phyloP scores from a whole-genome alignment of 1,140 invertebrate species.

The Tetramorium simillimum region DNA sequence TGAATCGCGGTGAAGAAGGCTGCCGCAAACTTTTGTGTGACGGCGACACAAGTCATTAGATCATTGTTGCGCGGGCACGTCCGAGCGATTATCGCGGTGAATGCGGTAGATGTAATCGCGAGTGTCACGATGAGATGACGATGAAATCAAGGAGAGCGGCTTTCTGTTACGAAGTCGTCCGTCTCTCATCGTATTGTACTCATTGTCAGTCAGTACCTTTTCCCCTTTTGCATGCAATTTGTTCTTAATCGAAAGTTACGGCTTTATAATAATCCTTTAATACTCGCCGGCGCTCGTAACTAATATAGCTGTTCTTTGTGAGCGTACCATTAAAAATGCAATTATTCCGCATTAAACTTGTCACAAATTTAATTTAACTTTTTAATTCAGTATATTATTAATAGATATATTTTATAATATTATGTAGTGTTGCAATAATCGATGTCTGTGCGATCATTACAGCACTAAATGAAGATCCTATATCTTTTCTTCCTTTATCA shows the following conservation, averaged over 20 bases:
- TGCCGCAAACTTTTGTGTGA: conserved; percentile 42
- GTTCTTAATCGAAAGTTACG: background rate
- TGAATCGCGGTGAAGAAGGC: conserved; percentile 51
- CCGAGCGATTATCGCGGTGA: conserved; percentile 49
- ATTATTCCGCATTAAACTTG: background rate
- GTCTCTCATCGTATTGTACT: background rate
- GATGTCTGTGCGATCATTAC: background rate
- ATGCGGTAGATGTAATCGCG: conserved; percentile 45
- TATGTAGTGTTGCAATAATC: background rate
- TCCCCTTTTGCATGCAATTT: background rate
- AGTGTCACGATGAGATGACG: conserved; percentile 68
- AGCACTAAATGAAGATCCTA: background rate
- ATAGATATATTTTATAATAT: background rate
- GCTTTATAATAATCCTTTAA: background rate
- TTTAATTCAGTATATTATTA: background rate
- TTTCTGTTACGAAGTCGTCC: conserved; percentile 60
- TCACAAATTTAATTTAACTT: background rate
- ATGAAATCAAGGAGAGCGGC: conserved; percentile 83
- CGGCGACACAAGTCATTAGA: conserved; percentile 61
- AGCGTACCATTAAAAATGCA: background rate
- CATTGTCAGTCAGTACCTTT: background rate
- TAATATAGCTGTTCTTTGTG: background rate
- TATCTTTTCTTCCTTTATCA: background rate
- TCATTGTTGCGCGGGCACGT: conserved; percentile 69
- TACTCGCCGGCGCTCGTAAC: background rate